Conservation (phyloP, 2,113 vertebrate genomes). For the Poecilia latipinna region DNA sequence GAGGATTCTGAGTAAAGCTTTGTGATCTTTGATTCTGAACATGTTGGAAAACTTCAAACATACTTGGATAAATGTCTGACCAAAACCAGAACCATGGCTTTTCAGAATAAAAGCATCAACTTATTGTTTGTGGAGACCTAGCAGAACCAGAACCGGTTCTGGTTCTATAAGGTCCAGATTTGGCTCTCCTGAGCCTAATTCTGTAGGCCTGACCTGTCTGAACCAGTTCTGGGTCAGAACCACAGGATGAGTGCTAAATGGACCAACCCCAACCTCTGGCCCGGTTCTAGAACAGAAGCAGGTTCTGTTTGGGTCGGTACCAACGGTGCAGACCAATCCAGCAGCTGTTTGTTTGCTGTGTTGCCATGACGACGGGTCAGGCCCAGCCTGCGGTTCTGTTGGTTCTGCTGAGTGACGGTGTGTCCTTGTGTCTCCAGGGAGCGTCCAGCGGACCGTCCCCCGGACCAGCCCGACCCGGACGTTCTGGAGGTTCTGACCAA, state of each 20-base stretch:
- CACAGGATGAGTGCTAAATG: background rate
- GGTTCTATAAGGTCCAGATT: too few relatives aligned
- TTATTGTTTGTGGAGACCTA: background rate
- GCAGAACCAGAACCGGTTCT: background rate
- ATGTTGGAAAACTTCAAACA: too few relatives aligned
- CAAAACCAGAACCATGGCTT: too few relatives aligned
- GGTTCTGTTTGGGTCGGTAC: too few relatives aligned
- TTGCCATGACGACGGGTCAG: constrained; percentile 16
- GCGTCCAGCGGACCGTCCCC: constrained; percentile 45
- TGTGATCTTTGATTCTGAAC: too few relatives aligned
- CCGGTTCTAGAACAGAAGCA: too few relatives aligned
- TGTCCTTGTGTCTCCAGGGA: constrained; percentile 59
- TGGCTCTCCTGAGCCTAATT: too few relatives aligned
- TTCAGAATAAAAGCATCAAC: background rate
- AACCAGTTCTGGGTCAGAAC: background rate
- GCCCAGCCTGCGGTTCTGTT: background rate
- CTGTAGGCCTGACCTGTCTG: background rate
- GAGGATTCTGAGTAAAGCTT: too few relatives aligned
- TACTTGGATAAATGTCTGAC: too few relatives aligned
- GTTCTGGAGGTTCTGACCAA: constrained; percentile 84
- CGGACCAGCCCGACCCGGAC: constrained; percentile 80
- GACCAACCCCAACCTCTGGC: background rate
- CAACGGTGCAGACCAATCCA: too few relatives aligned
- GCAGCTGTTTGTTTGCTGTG: constrained; percentile 12
- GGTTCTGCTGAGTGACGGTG: too few relatives aligned